Conservation (phyloP, 2,113 vertebrate species). For the Okapia johnstoni region DNA sequence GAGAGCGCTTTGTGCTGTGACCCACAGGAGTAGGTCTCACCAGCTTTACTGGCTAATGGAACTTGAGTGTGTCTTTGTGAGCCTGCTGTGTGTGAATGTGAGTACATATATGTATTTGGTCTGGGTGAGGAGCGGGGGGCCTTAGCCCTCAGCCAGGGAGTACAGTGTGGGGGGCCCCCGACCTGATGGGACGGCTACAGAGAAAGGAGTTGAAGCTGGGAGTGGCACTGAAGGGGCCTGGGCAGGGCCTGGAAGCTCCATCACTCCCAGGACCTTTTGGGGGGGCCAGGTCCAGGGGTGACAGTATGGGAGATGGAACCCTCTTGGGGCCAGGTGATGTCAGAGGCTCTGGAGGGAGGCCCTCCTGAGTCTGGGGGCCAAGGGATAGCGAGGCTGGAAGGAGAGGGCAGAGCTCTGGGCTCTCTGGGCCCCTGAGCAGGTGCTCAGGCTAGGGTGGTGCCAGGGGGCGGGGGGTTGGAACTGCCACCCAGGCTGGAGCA, state of each 20-base stretch:
- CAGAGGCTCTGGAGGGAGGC: background rate
- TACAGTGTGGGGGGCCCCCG: too few relatives aligned
- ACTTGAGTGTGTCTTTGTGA: background rate
- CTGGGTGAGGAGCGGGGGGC: background rate
- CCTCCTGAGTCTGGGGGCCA: background rate
- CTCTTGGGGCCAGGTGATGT: background rate
- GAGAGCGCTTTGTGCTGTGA: background rate
- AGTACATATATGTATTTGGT: background rate
- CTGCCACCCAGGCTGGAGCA: background rate
- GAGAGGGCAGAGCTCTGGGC: background rate
- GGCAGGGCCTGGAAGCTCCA: background rate
- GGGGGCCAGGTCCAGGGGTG: background rate
- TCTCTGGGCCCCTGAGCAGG: background rate
- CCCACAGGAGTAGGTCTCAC: background rate
- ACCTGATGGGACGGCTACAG: background rate
- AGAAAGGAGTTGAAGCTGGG: background rate
- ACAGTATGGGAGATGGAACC: background rate
- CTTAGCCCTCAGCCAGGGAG: background rate
- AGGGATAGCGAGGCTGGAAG: background rate
- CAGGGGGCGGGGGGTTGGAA: background rate
- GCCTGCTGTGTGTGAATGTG: background rate
- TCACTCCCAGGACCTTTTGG: background rate
- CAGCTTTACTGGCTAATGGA: background rate
- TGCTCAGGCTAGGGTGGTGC: background rate
- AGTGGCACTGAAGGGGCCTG: background rate